Evolutionary conservation across 2,888 invertebrate species (phyloP).

Genomic region (Microctonus aethiopoides): DNA sequence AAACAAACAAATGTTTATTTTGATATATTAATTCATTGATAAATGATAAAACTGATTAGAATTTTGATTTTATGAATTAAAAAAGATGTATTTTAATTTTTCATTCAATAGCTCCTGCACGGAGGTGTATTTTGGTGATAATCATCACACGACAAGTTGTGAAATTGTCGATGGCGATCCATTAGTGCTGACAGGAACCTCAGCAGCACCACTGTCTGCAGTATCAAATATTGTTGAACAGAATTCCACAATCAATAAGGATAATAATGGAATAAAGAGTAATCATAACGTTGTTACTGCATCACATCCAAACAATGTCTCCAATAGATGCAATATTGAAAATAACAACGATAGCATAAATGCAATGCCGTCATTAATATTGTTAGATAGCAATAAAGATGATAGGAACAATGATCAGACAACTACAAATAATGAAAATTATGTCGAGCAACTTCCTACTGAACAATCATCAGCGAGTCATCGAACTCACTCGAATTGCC

Average conservation of each 20-base stretch:
- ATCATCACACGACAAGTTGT: constrained; percentile 49
- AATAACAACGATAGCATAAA: constrained; percentile 33
- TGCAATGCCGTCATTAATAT: constrained; percentile 11
- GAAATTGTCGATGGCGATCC: constrained; percentile 46
- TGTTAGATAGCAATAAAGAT: not conserved
- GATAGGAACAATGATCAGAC: constrained; percentile 1
- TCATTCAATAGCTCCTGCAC: constrained; percentile 47
- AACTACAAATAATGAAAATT: not conserved
- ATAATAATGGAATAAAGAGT: constrained; percentile 3
- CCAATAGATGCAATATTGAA: constrained; percentile 42
- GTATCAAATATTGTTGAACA: constrained; percentile 11
- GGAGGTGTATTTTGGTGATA: constrained; percentile 59
- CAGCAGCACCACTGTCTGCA: constrained; percentile 11
- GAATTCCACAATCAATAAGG: constrained; percentile 1
- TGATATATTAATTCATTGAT: not conserved
- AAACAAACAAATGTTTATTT: not conserved
- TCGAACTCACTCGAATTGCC: constrained; percentile 20
- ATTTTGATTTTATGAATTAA: too few species aligned
- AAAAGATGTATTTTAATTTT: too few species aligned
- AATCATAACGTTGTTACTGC: constrained; percentile 3
- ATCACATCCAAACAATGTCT: constrained; percentile 39
- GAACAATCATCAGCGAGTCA: constrained; percentile 26
- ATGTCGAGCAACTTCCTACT: not conserved
- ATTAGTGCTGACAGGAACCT: constrained; percentile 40
- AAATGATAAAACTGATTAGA: too few species aligned